phyloP scores from a whole-genome alignment of 2,888 invertebrate species.

The Noctua janthe region DNA sequence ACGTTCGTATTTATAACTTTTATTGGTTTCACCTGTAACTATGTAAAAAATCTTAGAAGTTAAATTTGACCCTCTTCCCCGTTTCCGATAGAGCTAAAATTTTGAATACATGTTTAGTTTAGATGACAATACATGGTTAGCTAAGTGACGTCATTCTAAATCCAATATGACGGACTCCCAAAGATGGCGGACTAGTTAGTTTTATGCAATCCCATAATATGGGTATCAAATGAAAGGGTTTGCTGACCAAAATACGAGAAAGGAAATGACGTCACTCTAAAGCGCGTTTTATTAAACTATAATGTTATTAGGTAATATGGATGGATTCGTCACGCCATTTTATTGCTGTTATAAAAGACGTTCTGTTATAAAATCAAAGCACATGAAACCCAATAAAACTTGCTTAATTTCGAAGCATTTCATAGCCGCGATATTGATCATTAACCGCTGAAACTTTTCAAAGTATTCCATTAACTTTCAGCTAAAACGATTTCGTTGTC shows the following conservation, averaged over 20 bases:
- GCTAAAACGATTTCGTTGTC: constrained; percentile 53
- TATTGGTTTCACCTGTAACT: background rate
- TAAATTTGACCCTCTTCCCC: background rate
- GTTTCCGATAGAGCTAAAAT: background rate
- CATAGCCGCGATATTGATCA: background rate
- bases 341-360: background rate
- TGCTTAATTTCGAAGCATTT: constrained; percentile 5
- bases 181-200: background rate
- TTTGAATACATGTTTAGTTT: background rate
- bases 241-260: background rate
- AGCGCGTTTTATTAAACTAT: background rate
- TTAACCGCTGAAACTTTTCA: constrained; percentile 3
- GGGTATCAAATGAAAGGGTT: background rate
- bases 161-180: background rate
- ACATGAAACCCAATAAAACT: background rate
- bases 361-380: background rate
- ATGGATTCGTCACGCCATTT: background rate
- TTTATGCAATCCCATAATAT: background rate
- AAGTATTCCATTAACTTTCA: constrained; percentile 41
- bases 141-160: background rate
- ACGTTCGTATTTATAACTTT: background rate
- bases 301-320: background rate
- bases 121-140: background rate
- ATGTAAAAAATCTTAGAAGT: background rate
- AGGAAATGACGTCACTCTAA: background rate